phyloP scores from a whole-genome alignment of 2,797 vertebrate species.

The Acipenser transmontanus region DNA sequence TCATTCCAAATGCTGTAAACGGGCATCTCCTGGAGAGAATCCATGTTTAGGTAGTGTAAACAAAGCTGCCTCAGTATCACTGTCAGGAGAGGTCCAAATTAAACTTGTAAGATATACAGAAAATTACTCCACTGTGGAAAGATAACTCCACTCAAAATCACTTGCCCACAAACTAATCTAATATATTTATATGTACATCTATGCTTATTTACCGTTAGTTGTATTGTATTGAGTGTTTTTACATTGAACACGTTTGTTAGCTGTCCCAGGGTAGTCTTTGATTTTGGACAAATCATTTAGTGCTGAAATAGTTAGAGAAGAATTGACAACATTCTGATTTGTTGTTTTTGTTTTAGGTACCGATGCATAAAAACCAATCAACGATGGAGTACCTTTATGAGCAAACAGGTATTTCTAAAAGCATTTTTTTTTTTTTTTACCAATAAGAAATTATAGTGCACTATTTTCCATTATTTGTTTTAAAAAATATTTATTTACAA shows the following conservation, averaged over 20 bases:
- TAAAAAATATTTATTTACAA: no score
- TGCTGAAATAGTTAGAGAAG: neutral
- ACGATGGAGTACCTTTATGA: constrained; percentile 40
- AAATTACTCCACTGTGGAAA: neutral
- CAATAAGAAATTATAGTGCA: no score
- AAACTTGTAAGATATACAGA: neutral
- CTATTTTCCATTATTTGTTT: no score
- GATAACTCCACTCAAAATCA: no score
- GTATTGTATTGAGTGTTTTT: neutral
- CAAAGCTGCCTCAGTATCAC: no score
- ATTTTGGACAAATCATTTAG: no score
- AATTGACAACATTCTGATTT: neutral
- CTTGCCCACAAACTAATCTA: neutral
- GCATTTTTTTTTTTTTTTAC: neutral
- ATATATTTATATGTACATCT: neutral
- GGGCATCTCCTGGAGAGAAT: no score
- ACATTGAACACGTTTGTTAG: neutral
- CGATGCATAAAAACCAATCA: constrained; percentile 31
- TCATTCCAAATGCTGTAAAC: no score
- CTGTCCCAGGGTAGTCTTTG: neutral
- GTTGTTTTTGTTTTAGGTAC: constrained; percentile 39
- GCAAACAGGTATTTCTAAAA: constrained; percentile 35
- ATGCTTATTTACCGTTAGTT: neutral
- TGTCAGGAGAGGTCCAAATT: no score
- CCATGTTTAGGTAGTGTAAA: no score